Conservation (phyloP, 2,113 vertebrate species). For the Mustela nigripes region DNA sequence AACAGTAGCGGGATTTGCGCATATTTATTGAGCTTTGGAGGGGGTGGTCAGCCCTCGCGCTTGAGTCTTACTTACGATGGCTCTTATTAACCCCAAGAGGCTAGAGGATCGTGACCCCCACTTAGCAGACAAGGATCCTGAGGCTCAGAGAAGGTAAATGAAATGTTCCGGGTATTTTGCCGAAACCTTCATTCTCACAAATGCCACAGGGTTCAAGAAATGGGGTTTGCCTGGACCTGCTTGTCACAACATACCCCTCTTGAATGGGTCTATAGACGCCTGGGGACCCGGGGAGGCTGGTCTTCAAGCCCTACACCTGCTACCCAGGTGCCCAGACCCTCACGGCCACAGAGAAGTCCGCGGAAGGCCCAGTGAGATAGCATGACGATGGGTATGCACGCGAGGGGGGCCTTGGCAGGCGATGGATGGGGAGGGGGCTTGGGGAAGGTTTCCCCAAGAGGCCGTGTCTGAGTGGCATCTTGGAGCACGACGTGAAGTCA, state of each 20-base stretch:
- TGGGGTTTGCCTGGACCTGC: neutral
- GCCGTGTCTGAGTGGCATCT: fast-evolving
- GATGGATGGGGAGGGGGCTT: neutral
- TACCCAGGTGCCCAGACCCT: neutral
- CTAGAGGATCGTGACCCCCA: neutral
- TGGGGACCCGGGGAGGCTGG: neutral
- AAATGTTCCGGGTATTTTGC: neutral
- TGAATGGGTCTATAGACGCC: neutral
- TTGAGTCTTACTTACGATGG: neutral
- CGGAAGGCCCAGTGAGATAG: neutral
- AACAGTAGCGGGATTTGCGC: neutral
- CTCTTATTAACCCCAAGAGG: neutral
- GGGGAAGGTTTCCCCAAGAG: neutral
- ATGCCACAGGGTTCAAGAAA: neutral
- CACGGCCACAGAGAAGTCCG: neutral
- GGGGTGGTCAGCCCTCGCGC: neutral
- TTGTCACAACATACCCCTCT: neutral
- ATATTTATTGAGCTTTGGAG: neutral
- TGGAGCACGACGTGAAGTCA: neutral
- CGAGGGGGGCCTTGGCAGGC: fast-evolving
- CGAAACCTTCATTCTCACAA: neutral
- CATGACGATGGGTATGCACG: fast-evolving
- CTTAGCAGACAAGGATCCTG: neutral
- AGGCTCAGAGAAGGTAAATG: neutral
- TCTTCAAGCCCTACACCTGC: neutral